Evolutionary conservation across 2,888 invertebrate species (phyloP).

Genomic region (Trachelus stipa): DNA sequence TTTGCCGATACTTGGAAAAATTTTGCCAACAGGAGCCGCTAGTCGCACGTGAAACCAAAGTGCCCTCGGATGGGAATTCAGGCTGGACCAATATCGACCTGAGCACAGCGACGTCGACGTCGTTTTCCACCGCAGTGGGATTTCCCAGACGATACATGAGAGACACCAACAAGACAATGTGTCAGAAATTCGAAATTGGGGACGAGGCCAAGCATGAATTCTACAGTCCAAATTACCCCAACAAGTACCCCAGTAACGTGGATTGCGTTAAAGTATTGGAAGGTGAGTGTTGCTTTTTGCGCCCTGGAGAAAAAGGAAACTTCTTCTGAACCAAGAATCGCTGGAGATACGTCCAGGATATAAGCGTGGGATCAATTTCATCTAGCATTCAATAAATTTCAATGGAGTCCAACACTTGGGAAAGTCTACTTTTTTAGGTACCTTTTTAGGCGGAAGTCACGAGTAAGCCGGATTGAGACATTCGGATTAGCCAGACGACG

Average conservation of each 20-base stretch:
- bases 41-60: neutral
- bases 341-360: neutral
- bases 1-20: neutral
- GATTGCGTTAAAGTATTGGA: conserved; percentile 76
- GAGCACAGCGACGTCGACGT: conserved; percentile 8
- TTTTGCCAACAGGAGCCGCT: neutral
- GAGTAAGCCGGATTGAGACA: neutral
- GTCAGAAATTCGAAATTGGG: conserved; percentile 72
- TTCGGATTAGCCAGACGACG: neutral
- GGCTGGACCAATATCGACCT: neutral
- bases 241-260: conserved; percentile 75
- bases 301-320: neutral
- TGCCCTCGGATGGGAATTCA: conserved; percentile 7
- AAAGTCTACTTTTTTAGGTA: neutral
- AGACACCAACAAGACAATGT: conserved; percentile 56
- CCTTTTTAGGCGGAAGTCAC: neutral
- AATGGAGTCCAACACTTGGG: neutral
- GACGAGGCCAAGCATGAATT: conserved; percentile 73
- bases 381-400: neutral
- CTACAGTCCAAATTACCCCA: conserved; percentile 78
- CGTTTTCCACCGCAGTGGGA: conserved; percentile 18
- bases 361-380: neutral
- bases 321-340: neutral
- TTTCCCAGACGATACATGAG: conserved; percentile 49
- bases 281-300: conserved; percentile 69